These are phyloP conservation scores for Diarsia brunnea DNA, from an alignment of 2,888 invertebrate genomes.

Conservation along the genomic window DNA sequence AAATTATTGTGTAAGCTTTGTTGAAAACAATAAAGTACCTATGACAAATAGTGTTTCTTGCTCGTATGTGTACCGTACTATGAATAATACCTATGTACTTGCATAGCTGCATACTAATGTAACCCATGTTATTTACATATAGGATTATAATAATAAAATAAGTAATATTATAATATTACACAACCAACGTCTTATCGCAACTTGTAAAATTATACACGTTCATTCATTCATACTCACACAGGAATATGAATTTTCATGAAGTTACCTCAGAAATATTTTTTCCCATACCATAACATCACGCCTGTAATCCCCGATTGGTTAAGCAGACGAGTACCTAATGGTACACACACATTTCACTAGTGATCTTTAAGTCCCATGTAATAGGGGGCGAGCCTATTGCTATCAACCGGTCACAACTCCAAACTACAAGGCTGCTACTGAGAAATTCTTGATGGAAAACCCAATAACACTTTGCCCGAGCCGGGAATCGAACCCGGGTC, in stretches of 20 bases:
- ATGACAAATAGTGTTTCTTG: constrained; percentile 47
- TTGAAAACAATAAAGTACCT: constrained; percentile 49
- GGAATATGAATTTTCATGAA: background rate
- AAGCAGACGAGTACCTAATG: too few relatives aligned
- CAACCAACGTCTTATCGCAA: constrained; percentile 37
- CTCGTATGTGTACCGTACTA: constrained; percentile 30
- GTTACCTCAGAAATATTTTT: background rate
- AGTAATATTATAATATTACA: constrained; percentile 33
- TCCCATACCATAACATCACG: too few relatives aligned
- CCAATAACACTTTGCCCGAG: too few relatives aligned
- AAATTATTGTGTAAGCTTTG: constrained; percentile 36
- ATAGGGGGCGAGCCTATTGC: too few relatives aligned
- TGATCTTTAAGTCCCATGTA: too few relatives aligned
- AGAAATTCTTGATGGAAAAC: too few relatives aligned
- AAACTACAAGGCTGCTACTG: too few relatives aligned
- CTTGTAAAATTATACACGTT: constrained; percentile 11
- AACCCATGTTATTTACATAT: constrained; percentile 40
- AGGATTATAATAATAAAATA: constrained; percentile 38
- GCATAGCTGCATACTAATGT: constrained; percentile 41
- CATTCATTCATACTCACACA: constrained; percentile 22
- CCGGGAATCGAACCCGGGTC: too few relatives aligned
- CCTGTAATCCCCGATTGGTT: too few relatives aligned
- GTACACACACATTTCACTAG: too few relatives aligned
- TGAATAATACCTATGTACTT: constrained; percentile 48
- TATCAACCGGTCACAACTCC: too few relatives aligned